Percentiles rank a stretch among this genome's conserved stretches.
These are phyloP conservation scores for Cyprinus carpio DNA, from an alignment of 2,113 vertebrate species.

Conservation along the genomic window DNA sequence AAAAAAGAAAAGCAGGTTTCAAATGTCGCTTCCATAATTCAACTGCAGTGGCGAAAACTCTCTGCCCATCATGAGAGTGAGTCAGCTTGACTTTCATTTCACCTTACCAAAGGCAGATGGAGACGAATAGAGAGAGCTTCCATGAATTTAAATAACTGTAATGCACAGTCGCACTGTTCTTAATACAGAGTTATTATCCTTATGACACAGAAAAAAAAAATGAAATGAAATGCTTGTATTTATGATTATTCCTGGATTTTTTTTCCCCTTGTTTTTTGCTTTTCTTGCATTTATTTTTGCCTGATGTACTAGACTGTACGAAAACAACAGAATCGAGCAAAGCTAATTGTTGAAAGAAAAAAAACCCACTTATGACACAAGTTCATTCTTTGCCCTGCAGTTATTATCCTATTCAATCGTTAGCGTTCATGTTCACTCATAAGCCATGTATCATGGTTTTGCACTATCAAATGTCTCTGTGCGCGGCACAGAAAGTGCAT, in stretches of 20 bases:
- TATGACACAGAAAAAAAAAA: background rate
- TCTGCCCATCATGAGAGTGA: conserved; percentile 30
- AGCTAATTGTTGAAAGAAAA: background rate
- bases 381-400: background rate
- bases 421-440: too few relatives aligned
- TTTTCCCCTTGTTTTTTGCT: background rate
- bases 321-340: background rate
- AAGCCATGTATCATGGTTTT: too few relatives aligned
- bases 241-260: background rate
- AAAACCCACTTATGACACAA: background rate
- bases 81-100: conserved; percentile 40
- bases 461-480: too few relatives aligned
- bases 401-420: background rate
- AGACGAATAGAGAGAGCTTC: conserved; percentile 36
- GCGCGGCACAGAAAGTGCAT: background rate
- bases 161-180: conserved; percentile 22
- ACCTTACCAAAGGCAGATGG: conserved; percentile 8
- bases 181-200: background rate
- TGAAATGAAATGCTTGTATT: background rate
- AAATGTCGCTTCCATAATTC: conserved; percentile 2
- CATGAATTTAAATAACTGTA: conserved; percentile 42
- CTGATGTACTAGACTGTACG: background rate
- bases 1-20: background rate
- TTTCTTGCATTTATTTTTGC: background rate
- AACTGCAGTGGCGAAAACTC: background rate